These are phyloP conservation scores for Oriolus oriolus DNA, from an alignment of 2,113 vertebrate species.

Conservation along the genomic window DNA sequence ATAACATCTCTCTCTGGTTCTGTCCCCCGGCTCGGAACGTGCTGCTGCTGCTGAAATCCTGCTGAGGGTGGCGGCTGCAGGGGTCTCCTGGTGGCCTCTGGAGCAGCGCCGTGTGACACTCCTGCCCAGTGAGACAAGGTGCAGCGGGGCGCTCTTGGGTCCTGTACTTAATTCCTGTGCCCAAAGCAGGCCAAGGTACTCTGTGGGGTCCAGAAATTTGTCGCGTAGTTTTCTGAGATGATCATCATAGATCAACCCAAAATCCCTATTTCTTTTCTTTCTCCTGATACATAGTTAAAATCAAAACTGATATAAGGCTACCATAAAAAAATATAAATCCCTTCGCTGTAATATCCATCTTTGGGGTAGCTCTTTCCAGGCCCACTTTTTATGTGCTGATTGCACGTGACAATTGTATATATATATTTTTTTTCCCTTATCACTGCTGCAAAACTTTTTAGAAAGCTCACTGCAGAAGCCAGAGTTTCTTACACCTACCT, in stretches of 20 bases:
- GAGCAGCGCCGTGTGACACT: rapidly evolving
- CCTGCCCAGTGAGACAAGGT: rapidly evolving
- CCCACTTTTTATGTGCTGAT: background rate
- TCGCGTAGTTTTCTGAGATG: background rate
- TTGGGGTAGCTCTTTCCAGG: background rate
- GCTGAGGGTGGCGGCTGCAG: background rate
- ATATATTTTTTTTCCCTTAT: background rate
- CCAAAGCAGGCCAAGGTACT: background rate
- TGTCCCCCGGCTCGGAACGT: background rate
- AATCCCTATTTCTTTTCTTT: background rate
- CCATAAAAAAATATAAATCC: background rate
- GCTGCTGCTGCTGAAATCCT: background rate
- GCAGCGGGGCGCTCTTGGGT: background rate
- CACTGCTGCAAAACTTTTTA: background rate
- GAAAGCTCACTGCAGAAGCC: background rate
- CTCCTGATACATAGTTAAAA: background rate
- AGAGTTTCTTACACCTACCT: background rate
- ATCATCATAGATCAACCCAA: background rate
- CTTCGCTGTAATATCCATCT: background rate
- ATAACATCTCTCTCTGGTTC: background rate
- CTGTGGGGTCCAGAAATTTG: background rate
- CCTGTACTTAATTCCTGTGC: no score
- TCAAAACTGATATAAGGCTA: background rate
- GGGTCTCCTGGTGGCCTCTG: background rate
- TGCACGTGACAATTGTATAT: background rate